A percentile compares a stretch with the other conserved stretches of the same genome.
These are phyloP conservation scores for Carposina sasakii DNA, from an alignment of 1,140 invertebrate species.

Conservation along the genomic window DNA sequence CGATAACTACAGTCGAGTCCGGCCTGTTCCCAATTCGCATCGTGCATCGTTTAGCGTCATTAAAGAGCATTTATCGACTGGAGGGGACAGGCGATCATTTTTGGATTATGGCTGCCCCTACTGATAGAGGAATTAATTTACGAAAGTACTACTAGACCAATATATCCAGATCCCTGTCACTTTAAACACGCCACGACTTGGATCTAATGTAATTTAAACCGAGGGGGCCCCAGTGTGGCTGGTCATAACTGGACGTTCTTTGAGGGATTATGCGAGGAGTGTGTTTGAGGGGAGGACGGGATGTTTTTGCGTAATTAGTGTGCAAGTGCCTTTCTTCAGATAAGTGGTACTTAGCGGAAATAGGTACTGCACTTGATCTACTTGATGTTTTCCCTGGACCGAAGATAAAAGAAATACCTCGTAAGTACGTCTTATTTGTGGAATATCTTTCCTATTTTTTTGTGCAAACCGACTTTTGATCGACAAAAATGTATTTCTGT, in stretches of 20 bases:
- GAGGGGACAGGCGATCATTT: conserved; percentile 63
- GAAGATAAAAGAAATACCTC: conserved; percentile 7
- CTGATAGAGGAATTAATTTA: conserved; percentile 66
- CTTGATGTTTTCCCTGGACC: conserved; percentile 9
- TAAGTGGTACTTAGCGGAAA: conserved; percentile 35
- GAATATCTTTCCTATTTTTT: too few species aligned
- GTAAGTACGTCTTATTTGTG: too few species aligned
- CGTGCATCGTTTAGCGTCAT: conserved; percentile 45
- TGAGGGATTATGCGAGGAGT: conserved; percentile 51
- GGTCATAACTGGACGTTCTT: conserved; percentile 59
- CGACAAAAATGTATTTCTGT: too few species aligned
- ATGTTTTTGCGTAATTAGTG: conserved; percentile 67
- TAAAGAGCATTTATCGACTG: conserved; percentile 53
- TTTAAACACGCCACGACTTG: conserved; percentile 17
- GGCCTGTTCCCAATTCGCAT: too few species aligned
- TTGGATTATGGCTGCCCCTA: conserved; percentile 59
- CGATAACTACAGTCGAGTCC: too few species aligned
- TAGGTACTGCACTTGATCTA: too few species aligned
- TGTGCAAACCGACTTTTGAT: too few species aligned
- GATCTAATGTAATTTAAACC: not conserved
- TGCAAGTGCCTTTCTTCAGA: conserved; percentile 36
- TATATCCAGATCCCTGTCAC: conserved; percentile 34
- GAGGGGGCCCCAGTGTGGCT: conserved; percentile 22
- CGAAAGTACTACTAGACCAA: conserved; percentile 44
- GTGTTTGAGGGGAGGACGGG: conserved; percentile 18